These are phyloP conservation scores for Lepilemur ruficaudatus DNA, from an alignment of 2,797 vertebrate species.

Conservation along the genomic window DNA sequence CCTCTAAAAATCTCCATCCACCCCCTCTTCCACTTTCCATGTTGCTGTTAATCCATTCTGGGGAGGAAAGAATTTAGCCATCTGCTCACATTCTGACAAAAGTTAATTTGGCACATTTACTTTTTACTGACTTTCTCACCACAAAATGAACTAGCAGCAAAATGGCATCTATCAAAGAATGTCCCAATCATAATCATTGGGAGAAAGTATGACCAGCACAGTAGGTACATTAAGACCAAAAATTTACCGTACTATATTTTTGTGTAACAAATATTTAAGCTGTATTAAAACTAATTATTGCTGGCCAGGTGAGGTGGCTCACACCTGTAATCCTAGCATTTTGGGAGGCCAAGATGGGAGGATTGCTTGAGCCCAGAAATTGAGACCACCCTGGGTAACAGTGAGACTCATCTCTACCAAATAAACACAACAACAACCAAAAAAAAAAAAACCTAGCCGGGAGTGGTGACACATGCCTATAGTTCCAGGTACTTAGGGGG, in stretches of 20 bases:
- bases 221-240: neutral
- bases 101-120: slow-evolving; percentile 73
- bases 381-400: neutral
- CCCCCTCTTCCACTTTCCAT: slow-evolving; percentile 17
- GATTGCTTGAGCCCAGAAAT: neutral
- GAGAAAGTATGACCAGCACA: slow-evolving; percentile 40
- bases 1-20: slow-evolving; percentile 9
- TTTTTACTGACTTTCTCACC: slow-evolving; percentile 54
- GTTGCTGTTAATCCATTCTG: slow-evolving; percentile 39
- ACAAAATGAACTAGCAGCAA: slow-evolving; percentile 64
- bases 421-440: neutral
- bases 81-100: slow-evolving; percentile 71
- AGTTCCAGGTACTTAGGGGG: neutral
- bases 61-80: slow-evolving; percentile 43
- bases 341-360: neutral
- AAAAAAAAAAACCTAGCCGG: neutral
- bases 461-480: neutral
- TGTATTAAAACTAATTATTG: neutral
- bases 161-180: slow-evolving; percentile 43
- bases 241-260: neutral
- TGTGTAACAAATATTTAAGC: neutral
- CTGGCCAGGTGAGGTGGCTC: neutral
- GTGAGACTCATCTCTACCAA: neutral
- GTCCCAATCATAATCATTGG: neutral
- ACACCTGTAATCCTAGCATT: neutral